phyloP scores from a whole-genome alignment of 2,888 invertebrate species.

The Brachypalpus laphriformis region DNA sequence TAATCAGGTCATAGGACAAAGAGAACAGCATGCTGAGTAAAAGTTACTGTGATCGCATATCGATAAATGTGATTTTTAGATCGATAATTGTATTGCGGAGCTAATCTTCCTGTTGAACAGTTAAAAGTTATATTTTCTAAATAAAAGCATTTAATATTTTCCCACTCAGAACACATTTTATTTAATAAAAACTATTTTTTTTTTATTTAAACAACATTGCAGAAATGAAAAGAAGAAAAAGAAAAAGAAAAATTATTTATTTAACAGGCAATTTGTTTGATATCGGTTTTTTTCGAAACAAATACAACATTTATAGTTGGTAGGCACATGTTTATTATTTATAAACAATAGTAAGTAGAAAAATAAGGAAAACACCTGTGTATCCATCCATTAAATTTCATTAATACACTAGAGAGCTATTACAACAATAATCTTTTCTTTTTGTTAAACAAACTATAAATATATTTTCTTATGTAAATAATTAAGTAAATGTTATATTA shows the following conservation, averaged over 20 bases:
- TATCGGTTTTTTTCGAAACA: slow-evolving; percentile 41
- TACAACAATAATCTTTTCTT: slow-evolving; percentile 20
- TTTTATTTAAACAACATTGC: slow-evolving; percentile 58
- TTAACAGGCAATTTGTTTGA: slow-evolving; percentile 56
- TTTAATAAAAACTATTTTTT: slow-evolving; percentile 57
- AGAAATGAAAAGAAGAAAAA: slow-evolving; percentile 30
- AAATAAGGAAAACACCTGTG: slow-evolving; percentile 55
- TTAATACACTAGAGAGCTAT: slow-evolving; percentile 42
- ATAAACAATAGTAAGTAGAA: slow-evolving; percentile 61
- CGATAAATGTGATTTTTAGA: too few species aligned
- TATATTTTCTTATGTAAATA: slow-evolving; percentile 51
- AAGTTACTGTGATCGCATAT: too few species aligned
- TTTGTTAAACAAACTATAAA: slow-evolving; percentile 55
- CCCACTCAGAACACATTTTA: slow-evolving; percentile 73
- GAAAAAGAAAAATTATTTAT: slow-evolving; percentile 16
- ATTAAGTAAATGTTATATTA: slow-evolving; percentile 48
- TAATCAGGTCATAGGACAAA: too few species aligned
- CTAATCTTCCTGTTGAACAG: too few species aligned
- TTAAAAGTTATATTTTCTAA: too few species aligned
- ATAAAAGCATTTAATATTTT: slow-evolving; percentile 3
- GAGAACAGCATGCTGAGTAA: too few species aligned
- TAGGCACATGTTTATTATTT: slow-evolving; percentile 67
- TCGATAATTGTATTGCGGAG: too few species aligned
- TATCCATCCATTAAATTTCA: slow-evolving; percentile 36
- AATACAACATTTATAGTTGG: slow-evolving; percentile 61